phyloP scores from a whole-genome alignment of 2,888 invertebrate species.

The Drosophila sordidapex region DNA sequence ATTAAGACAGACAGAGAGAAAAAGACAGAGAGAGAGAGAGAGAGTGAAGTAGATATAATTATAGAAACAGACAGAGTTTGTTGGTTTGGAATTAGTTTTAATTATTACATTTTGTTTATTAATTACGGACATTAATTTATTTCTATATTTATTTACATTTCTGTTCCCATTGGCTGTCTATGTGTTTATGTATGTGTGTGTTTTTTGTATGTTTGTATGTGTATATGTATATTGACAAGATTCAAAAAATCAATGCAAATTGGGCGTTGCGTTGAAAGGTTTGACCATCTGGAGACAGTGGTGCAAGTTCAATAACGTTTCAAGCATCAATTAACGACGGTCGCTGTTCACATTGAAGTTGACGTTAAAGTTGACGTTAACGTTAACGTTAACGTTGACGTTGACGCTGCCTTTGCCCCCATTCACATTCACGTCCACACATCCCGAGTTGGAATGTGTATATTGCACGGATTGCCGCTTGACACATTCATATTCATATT shows the following conservation, averaged over 20 bases:
- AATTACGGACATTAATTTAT: constrained; percentile 46
- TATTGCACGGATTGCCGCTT: constrained; percentile 23
- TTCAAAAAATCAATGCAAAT: constrained; percentile 1
- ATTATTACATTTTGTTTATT: constrained; percentile 11
- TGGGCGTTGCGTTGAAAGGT: constrained; percentile 13
- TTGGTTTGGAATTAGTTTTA: constrained; percentile 21
- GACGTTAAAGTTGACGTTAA: constrained; percentile 31
- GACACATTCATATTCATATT: constrained; percentile 44
- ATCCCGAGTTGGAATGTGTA: constrained; percentile 4
- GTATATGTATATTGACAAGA: constrained; percentile 9
- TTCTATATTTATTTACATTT: constrained; percentile 49
- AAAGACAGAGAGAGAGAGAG: constrained; percentile 17
- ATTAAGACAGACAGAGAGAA: constrained; percentile 46
- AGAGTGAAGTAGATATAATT: constrained; percentile 9
- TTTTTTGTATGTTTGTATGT: constrained; percentile 3
- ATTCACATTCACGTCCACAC: constrained; percentile 3
- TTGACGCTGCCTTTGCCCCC: constrained; percentile 31
- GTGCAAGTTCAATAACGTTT: constrained; percentile 38
- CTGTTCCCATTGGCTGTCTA: constrained; percentile 32
- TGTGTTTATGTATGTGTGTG: constrained; percentile 24
- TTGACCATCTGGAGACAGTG: constrained; percentile 34
- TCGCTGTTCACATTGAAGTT: constrained; percentile 19
- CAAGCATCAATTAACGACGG: constrained; percentile 18
- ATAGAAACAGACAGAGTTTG: constrained; percentile 24
- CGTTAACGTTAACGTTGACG: constrained; percentile 25